Conservation (phyloP, 2,797 vertebrate genomes). For the Sebastes nivosus region DNA sequence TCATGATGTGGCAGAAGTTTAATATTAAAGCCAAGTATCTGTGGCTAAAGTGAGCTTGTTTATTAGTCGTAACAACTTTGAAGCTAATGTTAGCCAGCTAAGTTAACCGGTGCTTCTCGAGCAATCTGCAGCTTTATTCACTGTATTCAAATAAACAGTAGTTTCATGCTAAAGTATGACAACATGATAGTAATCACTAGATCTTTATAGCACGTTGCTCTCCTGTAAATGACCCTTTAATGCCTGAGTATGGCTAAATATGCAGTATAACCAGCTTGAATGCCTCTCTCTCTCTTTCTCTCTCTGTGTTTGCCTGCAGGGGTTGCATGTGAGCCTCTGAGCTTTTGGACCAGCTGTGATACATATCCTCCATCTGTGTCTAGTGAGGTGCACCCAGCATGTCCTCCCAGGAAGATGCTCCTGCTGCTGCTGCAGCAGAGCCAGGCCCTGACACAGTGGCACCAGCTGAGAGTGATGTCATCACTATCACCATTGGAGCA, state of each 20-base stretch:
- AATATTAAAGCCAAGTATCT: not conserved
- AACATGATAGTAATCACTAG: accelerated
- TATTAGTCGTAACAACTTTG: constrained; percentile 12
- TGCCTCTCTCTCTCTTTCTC: not conserved
- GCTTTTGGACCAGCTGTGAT: not conserved
- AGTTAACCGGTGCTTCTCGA: not conserved
- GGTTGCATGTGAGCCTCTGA: not conserved
- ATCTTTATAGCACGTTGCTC: not conserved
- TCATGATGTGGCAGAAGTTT: not conserved
- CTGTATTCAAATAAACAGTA: not conserved
- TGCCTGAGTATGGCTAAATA: not conserved
- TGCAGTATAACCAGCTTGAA: not conserved
- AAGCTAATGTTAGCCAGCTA: constrained; percentile 66
- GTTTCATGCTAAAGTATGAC: not conserved
- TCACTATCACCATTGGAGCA: constrained; percentile 87
- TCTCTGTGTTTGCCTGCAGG: constrained; percentile 5
- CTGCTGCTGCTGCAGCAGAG: constrained; percentile 10
- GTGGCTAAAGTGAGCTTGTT: not conserved
- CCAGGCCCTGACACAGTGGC: not conserved
- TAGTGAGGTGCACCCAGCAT: constrained; percentile 38
- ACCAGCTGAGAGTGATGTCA: constrained; percentile 17
- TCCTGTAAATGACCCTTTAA: not conserved
- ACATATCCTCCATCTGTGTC: not conserved
- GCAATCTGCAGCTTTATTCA: not conserved
- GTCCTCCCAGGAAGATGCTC: constrained; percentile 45